Evolutionary conservation across 2,113 vertebrate genomes (phyloP), one percentile per base, ranked within the genome.

Genomic region (Nothobranchius kuhntae): DNA sequence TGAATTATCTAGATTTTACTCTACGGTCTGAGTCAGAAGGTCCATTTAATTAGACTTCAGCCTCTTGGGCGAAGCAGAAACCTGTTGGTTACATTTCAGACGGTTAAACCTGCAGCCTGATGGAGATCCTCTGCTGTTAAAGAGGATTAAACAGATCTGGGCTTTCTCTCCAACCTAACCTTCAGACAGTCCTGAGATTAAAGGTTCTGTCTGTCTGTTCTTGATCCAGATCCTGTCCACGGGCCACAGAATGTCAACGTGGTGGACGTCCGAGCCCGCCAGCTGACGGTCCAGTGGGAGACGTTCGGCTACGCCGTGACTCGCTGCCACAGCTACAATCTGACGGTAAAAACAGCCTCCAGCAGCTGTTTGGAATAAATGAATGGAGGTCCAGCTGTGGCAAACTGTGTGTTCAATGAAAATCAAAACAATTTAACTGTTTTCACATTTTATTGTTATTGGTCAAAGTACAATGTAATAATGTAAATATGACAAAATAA

Each of bases 281-380:
- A 98, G 93, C 92, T 99, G 86, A 98, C 96, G 0, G 84, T 99
- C 55, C 96, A 98, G 77, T 99, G 97, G 97, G 97, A 99, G 59
- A 95, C 96, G 13, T 98, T 99, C 2, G 96, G 97, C 17, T 99
- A 99, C 0, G 93, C 93, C 0, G 96, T 99, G 66, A 99, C 97
- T 0, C 97, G 97, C 63, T 99, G 97, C 81, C 97, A 98, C 89
- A 98, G 95, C 92, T 99, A 97, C 89, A 99, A 98, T 71, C 93
- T 99, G 81, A 98, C 97, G 0, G 95, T 91, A 74, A 13, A 78
- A 1, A 36, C 42, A 44, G 11, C 36, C 13, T 48, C 6, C 8
- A 35, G 14, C 30, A 9, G 30, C 12, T 1, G 10, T 24, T 53
- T 53, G 24, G 2, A 11, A 3, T 7, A 38, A 38, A 38, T 4